These are phyloP conservation scores for Chelidonichthys spinosus DNA, from an alignment of 2,797 vertebrate species.

Conservation along the genomic window DNA sequence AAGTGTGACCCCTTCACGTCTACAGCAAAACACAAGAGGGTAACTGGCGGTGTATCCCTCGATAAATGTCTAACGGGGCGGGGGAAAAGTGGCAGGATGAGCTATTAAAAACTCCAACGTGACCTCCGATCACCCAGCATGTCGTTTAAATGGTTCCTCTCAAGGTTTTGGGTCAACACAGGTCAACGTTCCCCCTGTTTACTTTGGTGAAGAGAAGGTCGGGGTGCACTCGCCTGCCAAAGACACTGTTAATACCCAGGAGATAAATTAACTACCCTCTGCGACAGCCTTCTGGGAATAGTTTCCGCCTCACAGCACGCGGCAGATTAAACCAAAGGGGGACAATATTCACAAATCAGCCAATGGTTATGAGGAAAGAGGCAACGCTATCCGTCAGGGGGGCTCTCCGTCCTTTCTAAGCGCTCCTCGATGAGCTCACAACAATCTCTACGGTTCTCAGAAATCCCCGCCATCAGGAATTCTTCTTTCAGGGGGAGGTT, in stretches of 20 bases:
- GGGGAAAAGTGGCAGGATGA: conserved; percentile 16
- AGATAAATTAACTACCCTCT: conserved; percentile 82
- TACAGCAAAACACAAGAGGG: conserved; percentile 24
- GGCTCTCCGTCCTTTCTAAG: conserved; percentile 8
- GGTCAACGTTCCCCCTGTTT: conserved; percentile 57
- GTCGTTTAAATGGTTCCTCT: conserved; percentile 46
- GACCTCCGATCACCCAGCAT: conserved; percentile 26
- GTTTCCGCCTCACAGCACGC: conserved; percentile 83
- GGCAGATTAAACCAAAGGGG: conserved; percentile 80
- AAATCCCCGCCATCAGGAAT: conserved; percentile 23
- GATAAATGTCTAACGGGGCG: conserved; percentile 46
- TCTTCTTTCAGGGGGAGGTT: conserved; percentile 9
- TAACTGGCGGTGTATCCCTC: conserved; percentile 24
- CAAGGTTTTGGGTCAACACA: conserved; percentile 50
- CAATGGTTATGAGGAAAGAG: conserved; percentile 64
- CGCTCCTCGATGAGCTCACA: conserved; percentile 13
- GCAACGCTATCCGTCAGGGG: conserved; percentile 67
- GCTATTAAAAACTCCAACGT: conserved; percentile 45
- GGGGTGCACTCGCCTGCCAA: conserved; percentile 55
- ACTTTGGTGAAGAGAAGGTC: conserved; percentile 37
- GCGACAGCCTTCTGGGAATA: conserved; percentile 71
- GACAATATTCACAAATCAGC: conserved; percentile 80
- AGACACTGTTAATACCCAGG: conserved; percentile 75
- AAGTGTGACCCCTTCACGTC: conserved; percentile 44
- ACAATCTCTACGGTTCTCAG: conserved; percentile 20